Conservation (phyloP, 2,113 vertebrate genomes). For the Xiphorhynchus elegans region DNA sequence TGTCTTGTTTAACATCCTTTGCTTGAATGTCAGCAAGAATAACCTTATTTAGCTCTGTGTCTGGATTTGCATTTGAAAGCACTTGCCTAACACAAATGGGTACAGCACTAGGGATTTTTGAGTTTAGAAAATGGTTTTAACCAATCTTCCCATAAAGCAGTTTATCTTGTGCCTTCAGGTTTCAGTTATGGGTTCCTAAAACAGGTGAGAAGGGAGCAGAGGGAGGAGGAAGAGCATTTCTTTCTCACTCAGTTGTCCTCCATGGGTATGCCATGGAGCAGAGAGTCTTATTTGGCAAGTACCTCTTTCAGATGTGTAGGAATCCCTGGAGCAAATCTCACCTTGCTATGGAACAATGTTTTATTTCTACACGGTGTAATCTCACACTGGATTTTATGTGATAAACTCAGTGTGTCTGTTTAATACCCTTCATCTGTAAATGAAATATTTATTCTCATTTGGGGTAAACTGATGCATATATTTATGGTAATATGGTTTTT, state of each 20-base stretch:
- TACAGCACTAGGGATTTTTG: neutral
- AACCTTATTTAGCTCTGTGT: neutral
- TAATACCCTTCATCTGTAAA: neutral
- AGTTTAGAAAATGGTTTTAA: neutral
- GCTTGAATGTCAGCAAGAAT: neutral
- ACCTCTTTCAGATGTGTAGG: neutral
- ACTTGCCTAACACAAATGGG: neutral
- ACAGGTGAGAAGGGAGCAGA: neutral
- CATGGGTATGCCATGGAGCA: fast-evolving
- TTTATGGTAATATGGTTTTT: neutral
- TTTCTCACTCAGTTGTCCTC: neutral
- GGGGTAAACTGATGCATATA: neutral
- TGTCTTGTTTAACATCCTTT: neutral
- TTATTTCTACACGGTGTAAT: neutral
- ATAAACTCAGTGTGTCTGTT: neutral
- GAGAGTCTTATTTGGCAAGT: neutral
- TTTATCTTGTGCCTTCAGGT: neutral
- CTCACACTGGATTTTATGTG: neutral
- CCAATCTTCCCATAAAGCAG: neutral
- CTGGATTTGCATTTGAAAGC: neutral
- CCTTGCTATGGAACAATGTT: neutral
- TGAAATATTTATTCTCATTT: neutral
- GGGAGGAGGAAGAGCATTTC: neutral
- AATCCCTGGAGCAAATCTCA: neutral
- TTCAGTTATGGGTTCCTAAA: neutral